phyloP scores from a whole-genome alignment of 2,797 vertebrate genomes.

The Eulemur albifrons region DNA sequence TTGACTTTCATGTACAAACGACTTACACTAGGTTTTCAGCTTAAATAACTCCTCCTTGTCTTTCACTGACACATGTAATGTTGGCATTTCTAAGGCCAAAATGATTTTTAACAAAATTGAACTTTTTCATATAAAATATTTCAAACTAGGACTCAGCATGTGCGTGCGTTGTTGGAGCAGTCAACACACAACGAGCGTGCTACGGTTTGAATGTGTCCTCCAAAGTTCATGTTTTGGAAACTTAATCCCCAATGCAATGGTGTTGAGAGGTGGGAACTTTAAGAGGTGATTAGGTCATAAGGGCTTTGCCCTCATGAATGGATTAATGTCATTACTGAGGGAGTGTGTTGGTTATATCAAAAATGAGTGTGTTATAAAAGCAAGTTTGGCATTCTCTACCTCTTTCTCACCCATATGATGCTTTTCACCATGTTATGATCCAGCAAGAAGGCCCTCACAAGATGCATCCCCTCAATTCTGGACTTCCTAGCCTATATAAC shows the following conservation, averaged over 20 bases:
- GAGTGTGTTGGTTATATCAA: not conserved
- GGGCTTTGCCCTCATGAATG: not conserved
- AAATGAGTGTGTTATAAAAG: not conserved
- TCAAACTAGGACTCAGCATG: not conserved
- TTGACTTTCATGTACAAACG: not conserved
- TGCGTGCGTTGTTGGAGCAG: not conserved
- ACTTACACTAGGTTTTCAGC: not conserved
- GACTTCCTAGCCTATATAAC: not conserved
- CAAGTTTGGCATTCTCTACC: not conserved
- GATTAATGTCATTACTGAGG: not conserved
- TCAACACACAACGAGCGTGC: not conserved
- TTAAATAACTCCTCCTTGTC: not conserved
- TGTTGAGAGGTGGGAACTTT: not conserved
- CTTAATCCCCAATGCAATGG: not conserved
- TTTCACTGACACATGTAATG: not conserved
- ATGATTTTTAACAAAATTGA: not conserved
- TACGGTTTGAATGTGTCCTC: not conserved
- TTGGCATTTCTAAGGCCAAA: not conserved
- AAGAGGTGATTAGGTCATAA: not conserved
- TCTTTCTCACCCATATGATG: not conserved
- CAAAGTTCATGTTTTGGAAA: not conserved
- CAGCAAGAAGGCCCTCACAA: not conserved
- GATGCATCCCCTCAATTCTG: not conserved
- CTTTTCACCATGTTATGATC: not conserved
- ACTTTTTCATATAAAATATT: not conserved